These are phyloP conservation scores for Muraenolepis orangiensis DNA, from an alignment of 2,797 vertebrate species.

Conservation along the genomic window DNA sequence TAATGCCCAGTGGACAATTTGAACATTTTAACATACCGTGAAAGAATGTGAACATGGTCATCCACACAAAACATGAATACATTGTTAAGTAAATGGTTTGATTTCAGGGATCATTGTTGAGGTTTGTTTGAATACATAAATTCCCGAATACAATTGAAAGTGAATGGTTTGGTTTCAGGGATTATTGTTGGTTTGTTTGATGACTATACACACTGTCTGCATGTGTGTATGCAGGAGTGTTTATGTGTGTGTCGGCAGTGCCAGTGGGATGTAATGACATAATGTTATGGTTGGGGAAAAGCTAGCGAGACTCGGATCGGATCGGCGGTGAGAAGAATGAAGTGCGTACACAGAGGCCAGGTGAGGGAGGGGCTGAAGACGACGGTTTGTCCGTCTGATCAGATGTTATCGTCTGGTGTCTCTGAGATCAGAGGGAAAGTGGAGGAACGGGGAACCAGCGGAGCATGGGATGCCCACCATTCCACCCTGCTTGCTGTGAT, in stretches of 20 bases:
- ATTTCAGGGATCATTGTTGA: too few relatives aligned
- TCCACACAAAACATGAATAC: too few relatives aligned
- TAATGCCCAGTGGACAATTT: not conserved
- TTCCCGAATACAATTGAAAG: not conserved
- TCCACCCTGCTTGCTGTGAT: not conserved
- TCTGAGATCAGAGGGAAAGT: conserved; percentile 14
- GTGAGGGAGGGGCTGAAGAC: not conserved
- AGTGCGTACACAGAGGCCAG: not conserved
- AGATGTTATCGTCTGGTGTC: conserved; percentile 12
- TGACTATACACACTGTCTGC: not conserved
- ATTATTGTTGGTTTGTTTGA: not conserved
- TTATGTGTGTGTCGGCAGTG: not conserved
- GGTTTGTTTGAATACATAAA: too few relatives aligned
- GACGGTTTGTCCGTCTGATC: conserved; percentile 24
- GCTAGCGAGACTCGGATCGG: not conserved
- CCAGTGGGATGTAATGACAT: not conserved
- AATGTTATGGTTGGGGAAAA: not conserved
- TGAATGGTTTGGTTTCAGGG: not conserved
- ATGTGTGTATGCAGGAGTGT: not conserved
- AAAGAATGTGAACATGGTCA: not conserved
- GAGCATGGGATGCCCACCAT: conserved; percentile 1
- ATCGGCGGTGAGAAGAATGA: not conserved
- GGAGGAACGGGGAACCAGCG: not conserved
- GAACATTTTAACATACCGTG: too few relatives aligned
- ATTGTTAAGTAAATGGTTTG: too few relatives aligned